Conservation (phyloP, 37 sponge, comb jelly and placozoan genomes). For the Theonella swinhoei region DNA sequence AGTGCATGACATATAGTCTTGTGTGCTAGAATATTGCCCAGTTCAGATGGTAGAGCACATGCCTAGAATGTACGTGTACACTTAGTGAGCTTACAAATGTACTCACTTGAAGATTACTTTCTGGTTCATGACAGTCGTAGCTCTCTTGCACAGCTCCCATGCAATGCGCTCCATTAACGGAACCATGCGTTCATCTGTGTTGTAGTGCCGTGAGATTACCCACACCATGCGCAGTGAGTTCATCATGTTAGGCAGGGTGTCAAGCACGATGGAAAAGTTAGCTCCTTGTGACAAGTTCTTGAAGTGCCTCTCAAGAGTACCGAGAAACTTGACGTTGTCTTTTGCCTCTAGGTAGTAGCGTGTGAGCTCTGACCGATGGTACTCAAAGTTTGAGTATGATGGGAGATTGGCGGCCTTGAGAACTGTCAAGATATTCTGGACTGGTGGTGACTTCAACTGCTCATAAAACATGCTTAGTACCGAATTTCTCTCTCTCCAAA, state of each 20-base stretch:
- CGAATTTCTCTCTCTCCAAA: slow-evolving; percentile 94
- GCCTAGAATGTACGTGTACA: background rate
- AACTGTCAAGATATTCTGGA: slow-evolving; percentile 71
- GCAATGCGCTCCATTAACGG: slow-evolving; percentile 98
- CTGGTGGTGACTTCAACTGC: slow-evolving; percentile 83
- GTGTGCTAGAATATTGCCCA: too few relatives aligned
- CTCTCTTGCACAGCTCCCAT: slow-evolving; percentile 93
- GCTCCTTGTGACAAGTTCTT: slow-evolving; percentile 96
- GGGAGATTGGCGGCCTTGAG: slow-evolving; percentile 71
- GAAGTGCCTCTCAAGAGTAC: slow-evolving; percentile 98
- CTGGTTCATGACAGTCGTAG: slow-evolving; percentile 84
- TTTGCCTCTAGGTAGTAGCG: slow-evolving; percentile 95
- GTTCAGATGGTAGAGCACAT: too few relatives aligned
- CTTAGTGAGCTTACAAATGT: background rate
- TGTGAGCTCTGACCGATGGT: slow-evolving; percentile 82
- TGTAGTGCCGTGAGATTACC: slow-evolving; percentile 99
- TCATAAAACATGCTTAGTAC: slow-evolving; percentile 87
- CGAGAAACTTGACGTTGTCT: slow-evolving; percentile 97
- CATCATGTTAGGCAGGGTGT: slow-evolving; percentile 95
- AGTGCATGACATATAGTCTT: background rate
- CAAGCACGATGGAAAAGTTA: slow-evolving; percentile 82
- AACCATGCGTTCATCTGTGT: slow-evolving; percentile 98
- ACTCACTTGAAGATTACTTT: slow-evolving; percentile 81
- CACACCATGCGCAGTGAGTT: slow-evolving; percentile 99
- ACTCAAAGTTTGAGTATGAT: slow-evolving; percentile 83